Evolutionary conservation across 1,140 invertebrate genomes (phyloP).

Genomic region (Macrocentrus cingulum): DNA sequence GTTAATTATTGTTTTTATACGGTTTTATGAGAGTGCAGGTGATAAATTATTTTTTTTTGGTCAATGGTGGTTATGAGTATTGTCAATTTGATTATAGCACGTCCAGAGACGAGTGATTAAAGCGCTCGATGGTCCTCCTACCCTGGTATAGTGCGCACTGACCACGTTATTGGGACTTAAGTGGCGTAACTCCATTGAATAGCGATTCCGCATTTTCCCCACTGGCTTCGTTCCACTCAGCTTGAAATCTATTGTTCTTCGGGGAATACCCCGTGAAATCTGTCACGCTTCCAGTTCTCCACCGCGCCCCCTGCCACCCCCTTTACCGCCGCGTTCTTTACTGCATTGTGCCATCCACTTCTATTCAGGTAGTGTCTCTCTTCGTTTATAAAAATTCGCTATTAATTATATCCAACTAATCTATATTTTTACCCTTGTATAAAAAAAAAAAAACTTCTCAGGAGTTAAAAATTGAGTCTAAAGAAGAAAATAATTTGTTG

Average conservation of each 20-base stretch:
- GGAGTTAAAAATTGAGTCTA: too few relatives aligned
- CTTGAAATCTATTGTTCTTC: conserved; percentile 53
- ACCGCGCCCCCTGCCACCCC: background rate
- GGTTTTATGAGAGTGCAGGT: too few relatives aligned
- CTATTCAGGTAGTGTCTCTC: too few relatives aligned
- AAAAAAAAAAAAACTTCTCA: too few relatives aligned
- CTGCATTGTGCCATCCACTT: background rate
- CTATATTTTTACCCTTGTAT: too few relatives aligned
- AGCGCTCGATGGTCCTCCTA: background rate
- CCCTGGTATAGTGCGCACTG: conserved; percentile 32
- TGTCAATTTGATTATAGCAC: background rate
- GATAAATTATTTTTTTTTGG: too few relatives aligned
- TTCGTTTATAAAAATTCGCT: too few relatives aligned
- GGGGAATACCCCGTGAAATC: conserved; percentile 49
- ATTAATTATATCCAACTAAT: too few relatives aligned
- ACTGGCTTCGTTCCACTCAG: conserved; percentile 41
- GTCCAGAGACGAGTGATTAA: conserved; percentile 11
- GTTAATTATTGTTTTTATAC: too few relatives aligned
- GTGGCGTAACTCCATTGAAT: conserved; percentile 51
- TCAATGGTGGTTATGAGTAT: background rate
- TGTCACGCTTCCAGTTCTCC: conserved; percentile 37
- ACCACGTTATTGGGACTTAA: conserved; percentile 51
- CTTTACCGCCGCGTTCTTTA: background rate
- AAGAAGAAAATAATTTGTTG: too few relatives aligned
- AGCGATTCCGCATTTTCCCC: conserved; percentile 48